phyloP scores from a whole-genome alignment of 2,113 vertebrate species.

The Tetraodon nigroviridis region DNA sequence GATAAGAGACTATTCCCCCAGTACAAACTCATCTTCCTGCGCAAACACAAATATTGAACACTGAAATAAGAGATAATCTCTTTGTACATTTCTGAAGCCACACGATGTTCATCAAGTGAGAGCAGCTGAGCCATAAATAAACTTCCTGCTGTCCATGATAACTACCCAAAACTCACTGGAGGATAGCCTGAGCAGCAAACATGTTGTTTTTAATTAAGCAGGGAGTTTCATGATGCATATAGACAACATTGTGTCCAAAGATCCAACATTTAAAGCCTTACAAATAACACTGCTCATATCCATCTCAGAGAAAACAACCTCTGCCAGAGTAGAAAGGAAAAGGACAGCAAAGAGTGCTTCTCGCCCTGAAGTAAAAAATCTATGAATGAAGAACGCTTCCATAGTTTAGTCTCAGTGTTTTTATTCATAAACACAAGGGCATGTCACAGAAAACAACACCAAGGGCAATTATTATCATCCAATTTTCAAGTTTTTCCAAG shows the following conservation, averaged over 20 bases:
- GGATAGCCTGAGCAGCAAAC: slow-evolving; percentile 6
- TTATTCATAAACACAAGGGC: slow-evolving; percentile 48
- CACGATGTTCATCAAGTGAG: neutral
- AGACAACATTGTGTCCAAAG: slow-evolving; percentile 38
- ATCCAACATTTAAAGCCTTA: slow-evolving; percentile 20
- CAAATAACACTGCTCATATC: slow-evolving; percentile 21
- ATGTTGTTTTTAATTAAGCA: slow-evolving; percentile 43
- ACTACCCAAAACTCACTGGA: slow-evolving; percentile 28
- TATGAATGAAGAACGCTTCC: slow-evolving; percentile 1
- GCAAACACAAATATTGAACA: slow-evolving; percentile 7
- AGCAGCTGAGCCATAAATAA: slow-evolving; percentile 9
- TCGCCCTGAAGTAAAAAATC: neutral
- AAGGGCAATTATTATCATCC: slow-evolving; percentile 21
- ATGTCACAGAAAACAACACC: slow-evolving; percentile 26
- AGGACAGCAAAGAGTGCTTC: too few species aligned
- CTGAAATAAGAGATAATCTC: slow-evolving; percentile 4
- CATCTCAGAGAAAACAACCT: slow-evolving; percentile 8
- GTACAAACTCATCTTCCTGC: slow-evolving; percentile 3
- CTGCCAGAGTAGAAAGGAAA: too few species aligned
- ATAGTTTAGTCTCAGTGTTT: slow-evolving; percentile 13
- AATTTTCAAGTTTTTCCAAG: slow-evolving; percentile 32
- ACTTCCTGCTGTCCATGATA: slow-evolving; percentile 18
- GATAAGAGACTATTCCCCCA: neutral
- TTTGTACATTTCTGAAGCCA: neutral
- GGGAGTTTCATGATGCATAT: slow-evolving; percentile 39